Evolutionary conservation across 1,140 invertebrate genomes (phyloP), one percentile per base, ranked within the genome.

Genomic region (Zophobas morio): DNA sequence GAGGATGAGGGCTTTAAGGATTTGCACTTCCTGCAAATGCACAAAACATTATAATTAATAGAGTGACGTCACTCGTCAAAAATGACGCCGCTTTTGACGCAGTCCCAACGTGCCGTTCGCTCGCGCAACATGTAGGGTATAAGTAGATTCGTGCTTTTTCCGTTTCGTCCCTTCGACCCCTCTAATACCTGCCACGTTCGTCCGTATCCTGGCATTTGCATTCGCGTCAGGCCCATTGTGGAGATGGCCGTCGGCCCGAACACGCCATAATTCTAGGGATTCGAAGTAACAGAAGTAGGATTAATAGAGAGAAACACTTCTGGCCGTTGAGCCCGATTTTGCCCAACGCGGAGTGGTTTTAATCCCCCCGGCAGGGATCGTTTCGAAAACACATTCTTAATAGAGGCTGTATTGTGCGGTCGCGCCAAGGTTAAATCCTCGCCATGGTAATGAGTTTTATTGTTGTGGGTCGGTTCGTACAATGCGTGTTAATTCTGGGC

Each of bases 1-100:
- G n/a, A 97, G 89, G n/a, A 98, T 93, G 57, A 97, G 86, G 0
- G 95, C 92, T 87, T 96, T 96, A 83, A 98, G 92, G 60, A 97
- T 94, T 90, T 98, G 96, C 35, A 97, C 94, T 87, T 98, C 96
- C 96, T 96, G 86, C 82, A 88, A 84, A 20, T 20, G 20, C 37
- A 76, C 8, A 74, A 46, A 76, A 40, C 4, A 53, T 32, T 1
- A 1, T 53, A 20, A 20, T 20, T 20, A 20, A 20, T 20, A 20
- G 20, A 20, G 20, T 20, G 20, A 20, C 20, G 20, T 20, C 20
- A 20, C 20, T 20, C 20, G 20, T 20, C 20, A 20, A 20, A 20
- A 20, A 20, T 20, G 20, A 20, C 20, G 20, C 20, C 20, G 20
- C 20, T 20, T 20, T 20, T 20, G 20, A 20, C 20, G 20, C 20